phyloP scores from a whole-genome alignment of 2,888 invertebrate genomes.

The Diloba caeruleocephala region DNA sequence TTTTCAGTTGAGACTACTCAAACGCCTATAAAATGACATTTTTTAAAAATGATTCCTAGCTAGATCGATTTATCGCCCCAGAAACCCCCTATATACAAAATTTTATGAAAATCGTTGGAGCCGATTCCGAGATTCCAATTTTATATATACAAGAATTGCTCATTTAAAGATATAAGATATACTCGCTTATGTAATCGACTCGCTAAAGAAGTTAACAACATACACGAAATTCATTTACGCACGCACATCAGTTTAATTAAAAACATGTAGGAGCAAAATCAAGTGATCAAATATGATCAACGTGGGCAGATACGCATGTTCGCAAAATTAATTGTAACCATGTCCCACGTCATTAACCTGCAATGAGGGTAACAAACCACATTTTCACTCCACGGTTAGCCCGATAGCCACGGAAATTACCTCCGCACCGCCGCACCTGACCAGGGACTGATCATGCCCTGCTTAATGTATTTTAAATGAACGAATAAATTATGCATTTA shows the following conservation, averaged over 20 bases:
- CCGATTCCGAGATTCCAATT: too few relatives aligned
- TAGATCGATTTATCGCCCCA: too few relatives aligned
- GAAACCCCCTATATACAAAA: too few relatives aligned
- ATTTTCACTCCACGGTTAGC: constrained; percentile 38
- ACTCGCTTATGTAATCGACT: constrained; percentile 27
- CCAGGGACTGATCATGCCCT: constrained; percentile 65
- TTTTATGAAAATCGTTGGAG: too few relatives aligned
- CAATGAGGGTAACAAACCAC: constrained; percentile 27
- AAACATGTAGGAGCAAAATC: constrained; percentile 39
- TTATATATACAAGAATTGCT: too few relatives aligned
- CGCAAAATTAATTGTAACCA: constrained; percentile 52
- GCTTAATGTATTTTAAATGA: constrained; percentile 83
- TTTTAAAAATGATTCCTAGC: too few relatives aligned
- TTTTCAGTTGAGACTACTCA: too few relatives aligned
- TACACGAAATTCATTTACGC: constrained; percentile 25
- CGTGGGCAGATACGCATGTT: constrained; percentile 16
- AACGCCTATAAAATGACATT: too few relatives aligned
- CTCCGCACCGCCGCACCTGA: constrained; percentile 59
- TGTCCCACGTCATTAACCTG: constrained; percentile 41
- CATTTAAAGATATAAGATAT: too few relatives aligned
- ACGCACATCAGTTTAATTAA: constrained; percentile 41
- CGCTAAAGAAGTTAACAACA: constrained; percentile 26
- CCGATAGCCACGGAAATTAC: constrained; percentile 65
- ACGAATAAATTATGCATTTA: constrained; percentile 75
- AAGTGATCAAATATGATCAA: constrained; percentile 46